These are phyloP conservation scores for Staurois parvus DNA, from an alignment of 2,797 vertebrate species.

Conservation along the genomic window DNA sequence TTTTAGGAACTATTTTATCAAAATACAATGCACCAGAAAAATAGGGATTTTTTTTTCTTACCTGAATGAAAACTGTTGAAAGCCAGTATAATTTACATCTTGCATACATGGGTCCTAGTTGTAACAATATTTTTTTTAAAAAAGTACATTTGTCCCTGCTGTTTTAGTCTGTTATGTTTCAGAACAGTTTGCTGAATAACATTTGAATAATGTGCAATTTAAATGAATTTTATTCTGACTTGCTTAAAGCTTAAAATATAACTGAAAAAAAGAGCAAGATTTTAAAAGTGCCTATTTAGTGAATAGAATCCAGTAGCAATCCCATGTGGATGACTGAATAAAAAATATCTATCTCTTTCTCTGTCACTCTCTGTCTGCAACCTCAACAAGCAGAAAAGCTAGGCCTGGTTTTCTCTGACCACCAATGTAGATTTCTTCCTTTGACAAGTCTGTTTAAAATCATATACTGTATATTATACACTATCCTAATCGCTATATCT, in stretches of 20 bases:
- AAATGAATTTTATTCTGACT: background rate
- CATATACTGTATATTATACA: too few species aligned
- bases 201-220: constrained; percentile 22
- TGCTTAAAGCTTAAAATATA: background rate
- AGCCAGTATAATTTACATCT: constrained; percentile 59
- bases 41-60: constrained; percentile 51
- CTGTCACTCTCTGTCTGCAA: too few species aligned
- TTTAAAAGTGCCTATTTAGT: background rate
- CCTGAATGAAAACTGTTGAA: constrained; percentile 64
- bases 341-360: too few species aligned
- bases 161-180: background rate
- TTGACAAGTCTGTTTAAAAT: too few species aligned
- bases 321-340: too few species aligned
- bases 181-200: constrained; percentile 4
- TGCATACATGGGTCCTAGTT: constrained; percentile 44
- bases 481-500: too few species aligned
- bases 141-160: background rate
- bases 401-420: too few species aligned
- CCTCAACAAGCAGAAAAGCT: too few species aligned
- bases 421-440: too few species aligned
- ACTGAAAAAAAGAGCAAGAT: background rate
- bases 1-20: constrained; percentile 75
- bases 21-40: constrained; percentile 70
- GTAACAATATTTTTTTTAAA: background rate
- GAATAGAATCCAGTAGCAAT: background rate